phyloP scores from a whole-genome alignment of 2,797 vertebrate species.

The Pangasius larnaudii region DNA sequence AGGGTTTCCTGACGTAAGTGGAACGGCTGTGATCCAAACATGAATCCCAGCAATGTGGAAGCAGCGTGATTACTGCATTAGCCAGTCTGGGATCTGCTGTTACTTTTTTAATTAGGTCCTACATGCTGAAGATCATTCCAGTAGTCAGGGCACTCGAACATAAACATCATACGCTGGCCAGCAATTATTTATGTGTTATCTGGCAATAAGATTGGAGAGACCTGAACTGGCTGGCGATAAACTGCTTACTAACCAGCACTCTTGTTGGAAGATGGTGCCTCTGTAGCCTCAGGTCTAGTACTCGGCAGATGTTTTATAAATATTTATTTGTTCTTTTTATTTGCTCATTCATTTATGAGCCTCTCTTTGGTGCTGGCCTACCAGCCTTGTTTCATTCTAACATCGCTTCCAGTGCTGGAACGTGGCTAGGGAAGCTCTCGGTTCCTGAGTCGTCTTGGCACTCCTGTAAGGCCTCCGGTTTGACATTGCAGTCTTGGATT shows the following conservation, averaged over 20 bases:
- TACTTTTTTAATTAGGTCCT: slow-evolving; percentile 48
- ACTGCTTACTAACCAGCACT: slow-evolving; percentile 8
- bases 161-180: slow-evolving; percentile 38
- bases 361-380: slow-evolving; percentile 19
- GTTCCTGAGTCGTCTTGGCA: slow-evolving; percentile 26
- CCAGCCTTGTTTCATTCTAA: background rate
- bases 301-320: slow-evolving; percentile 45
- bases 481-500: slow-evolving; percentile 52
- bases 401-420: slow-evolving; percentile 16
- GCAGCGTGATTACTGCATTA: slow-evolving; percentile 25
- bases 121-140: slow-evolving; percentile 45
- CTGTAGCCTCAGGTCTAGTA: slow-evolving; percentile 18
- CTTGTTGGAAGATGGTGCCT: slow-evolving; percentile 7
- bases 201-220: slow-evolving; percentile 9
- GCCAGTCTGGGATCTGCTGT: slow-evolving; percentile 22
- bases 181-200: slow-evolving; percentile 41
- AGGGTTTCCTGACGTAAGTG: background rate
- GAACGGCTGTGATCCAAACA: background rate
- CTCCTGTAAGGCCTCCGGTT: slow-evolving; percentile 33
- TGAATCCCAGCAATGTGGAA: background rate
- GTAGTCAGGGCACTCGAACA: slow-evolving; percentile 37
- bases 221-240: background rate
- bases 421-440: background rate
- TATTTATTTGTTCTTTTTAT: slow-evolving; percentile 50
- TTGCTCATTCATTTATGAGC: slow-evolving; percentile 33